These are phyloP conservation scores for Eutrigla gurnardus DNA, from an alignment of 2,797 vertebrate species.

Conservation along the genomic window DNA sequence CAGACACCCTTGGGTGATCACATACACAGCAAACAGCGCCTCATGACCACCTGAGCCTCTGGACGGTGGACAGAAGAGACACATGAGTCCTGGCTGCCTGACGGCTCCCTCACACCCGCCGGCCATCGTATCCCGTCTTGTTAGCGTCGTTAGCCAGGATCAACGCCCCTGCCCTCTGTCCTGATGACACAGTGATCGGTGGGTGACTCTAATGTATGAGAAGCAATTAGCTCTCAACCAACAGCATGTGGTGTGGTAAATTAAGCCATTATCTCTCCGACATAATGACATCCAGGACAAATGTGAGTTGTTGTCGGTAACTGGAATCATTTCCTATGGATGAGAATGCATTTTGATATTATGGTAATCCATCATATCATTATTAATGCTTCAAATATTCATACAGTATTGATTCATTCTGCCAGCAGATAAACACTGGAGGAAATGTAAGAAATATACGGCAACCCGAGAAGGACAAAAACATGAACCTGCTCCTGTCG, in stretches of 20 bases:
- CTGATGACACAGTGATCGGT: slow-evolving; percentile 39
- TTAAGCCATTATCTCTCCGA: background rate
- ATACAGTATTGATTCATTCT: background rate
- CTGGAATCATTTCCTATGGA: background rate
- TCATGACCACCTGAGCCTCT: slow-evolving; percentile 62
- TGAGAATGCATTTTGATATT: background rate
- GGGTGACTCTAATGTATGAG: slow-evolving; percentile 6
- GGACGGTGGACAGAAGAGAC: slow-evolving; percentile 36
- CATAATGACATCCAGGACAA: background rate
- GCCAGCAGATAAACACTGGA: background rate
- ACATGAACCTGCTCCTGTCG: background rate
- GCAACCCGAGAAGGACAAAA: background rate
- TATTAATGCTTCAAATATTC: background rate
- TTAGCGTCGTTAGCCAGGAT: slow-evolving; percentile 24
- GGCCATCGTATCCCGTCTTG: slow-evolving; percentile 24
- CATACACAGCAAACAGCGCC: slow-evolving; percentile 28
- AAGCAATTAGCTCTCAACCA: slow-evolving; percentile 26
- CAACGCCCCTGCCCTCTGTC: slow-evolving; percentile 6
- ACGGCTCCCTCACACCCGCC: slow-evolving; percentile 41
- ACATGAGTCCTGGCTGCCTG: slow-evolving; percentile 67
- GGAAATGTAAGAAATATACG: background rate
- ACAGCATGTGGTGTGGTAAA: slow-evolving; percentile 34
- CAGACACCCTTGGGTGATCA: slow-evolving; percentile 57
- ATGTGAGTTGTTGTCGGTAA: background rate
- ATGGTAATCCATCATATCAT: background rate